Evolutionary conservation across 2,888 invertebrate species (phyloP).

Genomic region (Piscicola geometra): DNA sequence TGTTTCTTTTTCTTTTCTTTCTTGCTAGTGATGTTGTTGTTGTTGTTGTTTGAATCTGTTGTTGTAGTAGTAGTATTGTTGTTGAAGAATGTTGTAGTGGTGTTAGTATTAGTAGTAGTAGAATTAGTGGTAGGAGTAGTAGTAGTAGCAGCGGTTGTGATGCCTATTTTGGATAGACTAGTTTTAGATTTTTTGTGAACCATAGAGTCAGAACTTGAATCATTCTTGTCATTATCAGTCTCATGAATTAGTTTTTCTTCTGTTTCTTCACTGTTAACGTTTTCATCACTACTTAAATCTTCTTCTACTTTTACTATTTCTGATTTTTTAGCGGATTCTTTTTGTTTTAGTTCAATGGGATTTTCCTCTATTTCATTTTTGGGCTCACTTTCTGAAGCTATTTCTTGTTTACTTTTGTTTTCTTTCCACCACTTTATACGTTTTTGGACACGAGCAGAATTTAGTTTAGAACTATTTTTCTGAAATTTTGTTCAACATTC

Average conservation of each 20-base stretch:
- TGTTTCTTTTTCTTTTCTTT: not conserved
- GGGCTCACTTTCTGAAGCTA: not conserved
- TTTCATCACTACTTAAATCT: not conserved
- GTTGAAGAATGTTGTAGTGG: not conserved
- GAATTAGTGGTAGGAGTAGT: not conserved
- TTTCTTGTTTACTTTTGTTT: not conserved
- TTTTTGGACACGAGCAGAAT: slow-evolving; percentile 6
- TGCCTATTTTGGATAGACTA: too few relatives aligned
- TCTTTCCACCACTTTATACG: slow-evolving; percentile 27
- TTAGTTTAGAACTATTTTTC: not conserved
- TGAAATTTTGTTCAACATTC: not conserved
- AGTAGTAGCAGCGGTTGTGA: too few relatives aligned
- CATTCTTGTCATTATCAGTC: not conserved
- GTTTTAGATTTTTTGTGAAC: slow-evolving; percentile 8
- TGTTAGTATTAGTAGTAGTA: not conserved
- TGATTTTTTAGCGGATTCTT: not conserved
- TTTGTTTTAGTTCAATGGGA: not conserved
- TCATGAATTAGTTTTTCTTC: not conserved
- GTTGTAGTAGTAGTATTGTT: not conserved
- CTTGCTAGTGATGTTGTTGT: not conserved
- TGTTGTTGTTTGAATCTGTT: not conserved
- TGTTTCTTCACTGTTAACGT: not conserved
- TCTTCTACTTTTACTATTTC: not conserved
- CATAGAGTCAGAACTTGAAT: too few relatives aligned
- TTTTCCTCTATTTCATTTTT: not conserved